Evolutionary conservation across 1,140 invertebrate species (phyloP), one percentile per base, ranked within the genome.

Genomic region (Sycophila sp.): DNA sequence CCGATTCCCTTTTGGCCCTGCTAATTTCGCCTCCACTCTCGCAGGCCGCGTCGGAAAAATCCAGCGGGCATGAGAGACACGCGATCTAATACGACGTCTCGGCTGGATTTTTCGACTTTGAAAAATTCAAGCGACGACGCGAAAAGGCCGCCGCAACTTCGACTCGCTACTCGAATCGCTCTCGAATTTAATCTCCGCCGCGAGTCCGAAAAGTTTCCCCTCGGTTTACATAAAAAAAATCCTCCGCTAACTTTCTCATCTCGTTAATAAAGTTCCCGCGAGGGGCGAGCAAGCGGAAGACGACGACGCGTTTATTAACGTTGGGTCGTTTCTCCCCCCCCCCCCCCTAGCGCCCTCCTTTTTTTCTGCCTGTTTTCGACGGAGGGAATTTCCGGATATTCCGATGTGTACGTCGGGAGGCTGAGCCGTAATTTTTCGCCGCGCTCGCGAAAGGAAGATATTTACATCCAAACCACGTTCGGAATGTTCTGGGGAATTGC

Each of bases 401-500:
- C 28, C 34, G 5, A 8, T 19, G 19, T 58, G 59, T 28, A 55
- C 47, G 36, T 47, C 59, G 32, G 32, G 49, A 38, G 28, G 63
- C 2, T 45, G 28, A 36, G n/a, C 26, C 56, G 67, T 70, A 70
- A 70, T 70, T 70, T 70, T 63, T 70, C 51, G 56, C 5, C 32
- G 8, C 30, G 36, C 40, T 40, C 30, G 32, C 30, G n/a, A 38
- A 56, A 69, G 63, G 68, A 38, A 56, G 68, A 64, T 71, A 71
- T 71, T 71, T 64, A 65, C 62, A 71, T 65, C 53, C 69, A 60
- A 60, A 42, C 62, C 69, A 71, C 69, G 69, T 71, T 60, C 63
- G 47, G 56, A 66, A 76, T 79, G 73, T 77, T 76, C 75, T 71
- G 63, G 75, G 74, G 76, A 77, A 78, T 78, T 76, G 76, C 73